Base-by-base conservation (phyloP, 2,113 vertebrate species). In the Tor tambroides region DNA sequence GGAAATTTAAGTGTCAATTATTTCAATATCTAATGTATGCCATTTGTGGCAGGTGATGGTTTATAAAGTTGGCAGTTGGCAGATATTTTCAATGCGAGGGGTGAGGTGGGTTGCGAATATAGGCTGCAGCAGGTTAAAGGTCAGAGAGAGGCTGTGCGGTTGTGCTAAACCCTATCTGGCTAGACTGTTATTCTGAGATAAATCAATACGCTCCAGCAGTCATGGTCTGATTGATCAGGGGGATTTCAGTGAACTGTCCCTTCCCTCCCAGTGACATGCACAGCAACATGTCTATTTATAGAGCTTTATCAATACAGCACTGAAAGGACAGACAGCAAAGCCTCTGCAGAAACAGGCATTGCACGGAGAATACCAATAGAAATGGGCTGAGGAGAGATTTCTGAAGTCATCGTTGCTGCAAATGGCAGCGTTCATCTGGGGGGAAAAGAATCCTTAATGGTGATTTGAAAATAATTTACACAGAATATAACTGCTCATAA, bases 271-370 rank as follows among this genome's bases (percentile, higher is more conserved):
- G 79, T n/a, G 35, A 86, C 84, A 86, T 8, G 32, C 80, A 82
- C 81, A 67, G 46, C 74, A 82, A 80, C 49, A 59, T 77, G 63
- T 26, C 81, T 89, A 89, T 87, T 84, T 81, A 76, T 89, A 87
- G 85, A 85, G 59, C 41, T 79, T 87, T 46, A 87, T 87, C 81
- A 43, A 89, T 85, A 87, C 76, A 85, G 85, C 21, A 17, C 67
- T n/a, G 54, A 72, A 72, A 72, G 51, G 46, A 82, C 85, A 74
- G 35, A 81, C 78, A 26, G 32, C 35, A 41, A 80, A 86, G 46
- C 88, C 54, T 69, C 30, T 69, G 7, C 82, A 88, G 75, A 88
- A 38, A 61, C 82, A 69, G 43, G 35, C 75, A 54, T 63, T 12
- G 49, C 80, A 49, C n/a, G 43, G 67, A 69, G 65, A 63, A 74